Evolutionary conservation across 2,113 vertebrate species (phyloP), one percentile per base, ranked within the genome.

Genomic region (Clarias gariepinus): DNA sequence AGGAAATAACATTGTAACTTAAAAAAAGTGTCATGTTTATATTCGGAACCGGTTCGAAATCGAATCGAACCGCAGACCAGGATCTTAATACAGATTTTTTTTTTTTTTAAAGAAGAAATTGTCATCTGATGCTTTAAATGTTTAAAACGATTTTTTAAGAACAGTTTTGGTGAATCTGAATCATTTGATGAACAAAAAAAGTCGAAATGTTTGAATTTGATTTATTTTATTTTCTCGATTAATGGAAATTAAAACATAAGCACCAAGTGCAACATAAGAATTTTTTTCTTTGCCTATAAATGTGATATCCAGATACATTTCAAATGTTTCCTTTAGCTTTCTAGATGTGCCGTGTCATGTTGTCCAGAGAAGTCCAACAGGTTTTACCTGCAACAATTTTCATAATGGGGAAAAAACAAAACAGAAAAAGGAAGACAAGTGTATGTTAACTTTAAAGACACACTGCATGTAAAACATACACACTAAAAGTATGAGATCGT

Each of bases 351-450:
- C 33, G 3, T 73, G 33, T 25, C 25, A 53, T 52, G 41, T 52
- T 52, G 47, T 28, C 9, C 53, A 23, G 23, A 60, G 78, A 80
- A 80, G 21, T 11, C 19, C 18, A 25, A 81, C 30, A 61, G 30
- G 57, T 81, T 81, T 81, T 25, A 81, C 78, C 78, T 81, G 57
- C 57, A 81, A 3, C 10, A 61, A 11, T 55, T 60, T 80, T 36
- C 11, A 79, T 79, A 33, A 60, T 61, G 55, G 13, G 9, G 8
- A 76, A 33, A 58, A 57, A 57, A 77, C 11, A 2, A 55, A 41
- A 53, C n/a, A n/a, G n/a, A 77, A 77, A 52, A 77, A 73, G 28
- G 28, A 28, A 7, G 33, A 19, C 18, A 10, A 69, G 66, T 33
- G 28, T 69, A 7, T 18, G 13, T 25, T 30, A 19, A 57, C 7